Conservation (phyloP, 2,113 vertebrate species). For the Indicator maculatus region DNA sequence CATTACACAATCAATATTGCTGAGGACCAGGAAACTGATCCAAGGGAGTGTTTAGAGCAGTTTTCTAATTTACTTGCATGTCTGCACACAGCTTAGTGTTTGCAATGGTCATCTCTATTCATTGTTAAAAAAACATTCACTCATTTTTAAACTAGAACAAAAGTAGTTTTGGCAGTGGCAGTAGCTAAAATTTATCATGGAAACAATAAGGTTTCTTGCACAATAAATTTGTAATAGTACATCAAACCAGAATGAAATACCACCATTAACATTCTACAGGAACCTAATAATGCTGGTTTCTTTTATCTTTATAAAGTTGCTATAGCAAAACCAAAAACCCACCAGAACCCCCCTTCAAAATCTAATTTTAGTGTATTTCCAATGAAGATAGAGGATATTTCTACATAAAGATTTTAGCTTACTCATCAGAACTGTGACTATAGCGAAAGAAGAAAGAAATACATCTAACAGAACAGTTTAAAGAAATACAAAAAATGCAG, state of each 20-base stretch:
- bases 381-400: neutral
- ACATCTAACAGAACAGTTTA: neutral
- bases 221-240: neutral
- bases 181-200: neutral
- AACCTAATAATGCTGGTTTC: neutral
- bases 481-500: neutral
- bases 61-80: neutral
- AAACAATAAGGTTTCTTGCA: neutral
- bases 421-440: neutral
- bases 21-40: neutral
- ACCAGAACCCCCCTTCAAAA: neutral
- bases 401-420: neutral
- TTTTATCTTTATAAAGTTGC: neutral
- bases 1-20: neutral
- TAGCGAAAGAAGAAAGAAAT: neutral
- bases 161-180: neutral
- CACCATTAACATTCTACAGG: fast-evolving
- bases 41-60: neutral
- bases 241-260: neutral
- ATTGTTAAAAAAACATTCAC: neutral
- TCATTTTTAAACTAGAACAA: neutral
- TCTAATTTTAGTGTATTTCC: neutral
- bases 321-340: neutral
- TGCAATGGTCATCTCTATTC: neutral
- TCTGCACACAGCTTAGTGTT: neutral